Evolutionary conservation across 64 coral and sea anemone species (phyloP).

Genomic region (Anthopleura sola): DNA sequence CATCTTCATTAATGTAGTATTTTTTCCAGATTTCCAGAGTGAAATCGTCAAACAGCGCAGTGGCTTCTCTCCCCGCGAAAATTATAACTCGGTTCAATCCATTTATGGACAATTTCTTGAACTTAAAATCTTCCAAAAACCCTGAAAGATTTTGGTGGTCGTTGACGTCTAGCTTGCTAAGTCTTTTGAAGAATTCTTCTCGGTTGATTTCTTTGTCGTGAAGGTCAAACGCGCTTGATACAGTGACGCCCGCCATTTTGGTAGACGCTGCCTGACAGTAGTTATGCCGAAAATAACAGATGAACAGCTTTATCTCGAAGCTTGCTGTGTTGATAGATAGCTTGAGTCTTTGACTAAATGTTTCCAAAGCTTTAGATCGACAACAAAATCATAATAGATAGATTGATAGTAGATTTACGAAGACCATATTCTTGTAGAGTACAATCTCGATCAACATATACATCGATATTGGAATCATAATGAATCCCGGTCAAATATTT

Average conservation of each 20-base stretch:
- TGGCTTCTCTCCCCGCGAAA: slow-evolving; percentile 62
- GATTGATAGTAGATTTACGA: background rate
- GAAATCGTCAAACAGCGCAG: slow-evolving; percentile 86
- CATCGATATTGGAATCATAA: background rate
- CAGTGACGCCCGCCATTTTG: slow-evolving; percentile 27
- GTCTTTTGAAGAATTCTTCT: slow-evolving; percentile 69
- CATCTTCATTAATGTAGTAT: slow-evolving; percentile 85
- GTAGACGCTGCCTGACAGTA: background rate
- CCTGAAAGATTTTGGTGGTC: slow-evolving; percentile 19
- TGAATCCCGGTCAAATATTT: background rate
- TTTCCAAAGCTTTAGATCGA: background rate
- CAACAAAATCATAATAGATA: background rate
- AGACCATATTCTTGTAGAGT: background rate
- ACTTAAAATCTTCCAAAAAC: slow-evolving; percentile 79
- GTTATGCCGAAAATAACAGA: background rate
- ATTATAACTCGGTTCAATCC: slow-evolving; percentile 83
- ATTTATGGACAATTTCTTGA: slow-evolving; percentile 61
- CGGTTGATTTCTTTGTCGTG: slow-evolving; percentile 54
- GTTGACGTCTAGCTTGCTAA: slow-evolving; percentile 77
- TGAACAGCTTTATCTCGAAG: background rate
- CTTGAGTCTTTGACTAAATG: background rate
- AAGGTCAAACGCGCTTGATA: slow-evolving; percentile 70
- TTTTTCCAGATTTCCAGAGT: slow-evolving; percentile 84
- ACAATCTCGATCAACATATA: background rate
- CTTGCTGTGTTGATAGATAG: background rate